phyloP scores from a whole-genome alignment of 2,113 vertebrate genomes.

The Cranoglanis bouderius region DNA sequence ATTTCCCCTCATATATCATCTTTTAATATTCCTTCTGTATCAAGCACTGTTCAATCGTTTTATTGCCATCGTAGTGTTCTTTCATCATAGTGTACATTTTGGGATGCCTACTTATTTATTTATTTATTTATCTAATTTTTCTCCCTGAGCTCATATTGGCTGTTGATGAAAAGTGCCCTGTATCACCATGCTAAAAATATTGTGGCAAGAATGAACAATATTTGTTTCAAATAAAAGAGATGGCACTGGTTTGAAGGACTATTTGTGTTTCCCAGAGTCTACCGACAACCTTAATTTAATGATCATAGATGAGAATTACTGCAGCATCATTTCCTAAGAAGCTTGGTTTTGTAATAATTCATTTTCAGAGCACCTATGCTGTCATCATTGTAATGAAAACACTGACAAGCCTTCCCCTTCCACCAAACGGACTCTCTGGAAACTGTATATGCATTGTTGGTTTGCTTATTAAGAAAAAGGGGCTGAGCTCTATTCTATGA shows the following conservation, averaged over 20 bases:
- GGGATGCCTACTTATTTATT: no score
- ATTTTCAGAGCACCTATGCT: not conserved
- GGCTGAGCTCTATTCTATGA: not conserved
- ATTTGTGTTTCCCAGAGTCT: not conserved
- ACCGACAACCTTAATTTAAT: not conserved
- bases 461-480: not conserved
- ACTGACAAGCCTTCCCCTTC: not conserved
- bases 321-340: not conserved
- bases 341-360: not conserved
- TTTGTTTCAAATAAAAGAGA: not conserved
- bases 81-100: not conserved
- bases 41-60: not conserved
- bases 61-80: not conserved
- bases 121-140: no score
- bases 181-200: not conserved
- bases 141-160: not conserved
- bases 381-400: not conserved
- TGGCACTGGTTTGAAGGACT: not conserved
- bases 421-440: not conserved
- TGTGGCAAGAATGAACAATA: not conserved
- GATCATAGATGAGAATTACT: not conserved
- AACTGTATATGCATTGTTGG: not conserved
- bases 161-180: not conserved
- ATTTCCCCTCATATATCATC: not conserved
- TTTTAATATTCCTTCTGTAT: not conserved